Conservation (phyloP, 2,888 invertebrate species). For the Sarcophaga subvicina region DNA sequence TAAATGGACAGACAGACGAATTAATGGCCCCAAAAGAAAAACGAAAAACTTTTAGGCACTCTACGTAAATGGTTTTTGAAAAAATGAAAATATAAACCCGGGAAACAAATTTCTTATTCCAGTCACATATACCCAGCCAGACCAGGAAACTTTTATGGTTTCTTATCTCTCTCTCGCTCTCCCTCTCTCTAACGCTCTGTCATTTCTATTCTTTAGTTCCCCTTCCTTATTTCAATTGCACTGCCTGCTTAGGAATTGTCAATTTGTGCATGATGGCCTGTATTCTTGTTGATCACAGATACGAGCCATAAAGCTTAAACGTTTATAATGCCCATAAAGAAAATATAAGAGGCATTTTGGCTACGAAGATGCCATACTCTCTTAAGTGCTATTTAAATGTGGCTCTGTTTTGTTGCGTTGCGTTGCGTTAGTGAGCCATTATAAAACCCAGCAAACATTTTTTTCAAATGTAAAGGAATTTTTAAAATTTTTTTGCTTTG, state of each 20-base stretch:
- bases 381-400: neutral
- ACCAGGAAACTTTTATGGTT: neutral
- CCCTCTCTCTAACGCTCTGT: too few species aligned
- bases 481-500: too few species aligned
- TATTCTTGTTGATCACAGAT: neutral
- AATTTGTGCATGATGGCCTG: neutral
- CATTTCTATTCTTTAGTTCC: too few species aligned
- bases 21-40: too few species aligned
- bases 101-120: constrained; percentile 16
- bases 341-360: neutral
- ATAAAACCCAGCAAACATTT: too few species aligned
- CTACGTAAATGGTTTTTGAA: too few species aligned
- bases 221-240: too few species aligned
- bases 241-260: too few species aligned
- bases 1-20: neutral
- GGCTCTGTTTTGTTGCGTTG: neutral
- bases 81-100: neutral
- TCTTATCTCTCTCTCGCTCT: too few species aligned
- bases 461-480: too few species aligned
- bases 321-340: constrained; percentile 1
- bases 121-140: constrained; percentile 5
- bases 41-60: too few species aligned
- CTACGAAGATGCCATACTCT: neutral
- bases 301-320: constrained; percentile 26
- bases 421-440: too few species aligned